Evolutionary conservation across 2,113 vertebrate genomes (phyloP), one percentile per base, ranked within the genome.

Genomic region (Chamaea fasciata): DNA sequence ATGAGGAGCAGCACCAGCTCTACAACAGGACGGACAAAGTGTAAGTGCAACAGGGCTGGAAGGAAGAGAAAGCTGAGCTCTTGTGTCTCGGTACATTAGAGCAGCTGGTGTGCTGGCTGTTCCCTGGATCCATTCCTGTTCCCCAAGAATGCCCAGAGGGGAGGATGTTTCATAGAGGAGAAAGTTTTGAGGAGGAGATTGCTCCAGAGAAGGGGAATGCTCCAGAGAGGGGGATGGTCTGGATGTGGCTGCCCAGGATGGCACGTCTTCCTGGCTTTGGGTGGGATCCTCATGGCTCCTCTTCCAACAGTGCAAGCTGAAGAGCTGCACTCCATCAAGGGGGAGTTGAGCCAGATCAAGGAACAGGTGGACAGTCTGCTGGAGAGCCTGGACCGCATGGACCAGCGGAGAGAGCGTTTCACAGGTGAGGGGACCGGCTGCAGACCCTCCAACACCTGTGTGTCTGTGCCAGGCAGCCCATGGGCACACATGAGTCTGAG

Each of bases 271-370:
- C 59, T 6, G 4, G 21, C 18, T 64, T 42, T 2, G 12, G 41
- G 70, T 11, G 56, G 56, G 37, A 46, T 49, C 41, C 17, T 69
- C n/a, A 85, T 0, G 1, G n/a, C 47, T 78, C 49, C 65, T 91
- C 47, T 87, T 33, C 55, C 30, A 2, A 6, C 97, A 99, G 98
- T 98, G 92, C 95, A 93, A 53, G 98, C 98, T 5, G 97, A 98
- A 77, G 98, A 98, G 96, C 97, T 99, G 95, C 98, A 98, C 96
- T 98, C 98, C 94, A 98, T 99, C 98, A 98, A 98, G 94, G 98
- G 96, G 31, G 98, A 98, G 98, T 98, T 99, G 97, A 98, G 98
- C 77, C 98, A 98, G 97, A 99, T 99, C 97, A 99, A 99, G 98
- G 98, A 97, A 21, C 98, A 98, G 96, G 98, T 99, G 97, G 98